These are phyloP conservation scores for Eupeodes latifasciatus DNA, from an alignment of 2,888 invertebrate genomes.

Conservation along the genomic window DNA sequence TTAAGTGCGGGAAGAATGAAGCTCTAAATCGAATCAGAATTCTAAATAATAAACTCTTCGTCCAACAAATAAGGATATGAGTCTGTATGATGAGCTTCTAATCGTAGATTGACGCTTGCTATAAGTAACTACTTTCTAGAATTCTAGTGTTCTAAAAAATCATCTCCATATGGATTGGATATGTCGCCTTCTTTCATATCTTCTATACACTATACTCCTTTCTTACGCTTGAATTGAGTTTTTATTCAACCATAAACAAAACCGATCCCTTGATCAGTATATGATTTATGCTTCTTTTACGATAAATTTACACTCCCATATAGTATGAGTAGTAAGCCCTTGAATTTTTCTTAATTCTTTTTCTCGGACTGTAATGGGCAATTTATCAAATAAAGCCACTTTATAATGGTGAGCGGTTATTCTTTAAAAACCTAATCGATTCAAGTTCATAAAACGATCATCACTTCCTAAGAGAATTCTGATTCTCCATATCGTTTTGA, in stretches of 20 bases:
- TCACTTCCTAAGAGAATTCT: constrained; percentile 13
- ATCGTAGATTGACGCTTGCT: too few relatives aligned
- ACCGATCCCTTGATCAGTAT: constrained; percentile 42
- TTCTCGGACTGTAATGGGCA: constrained; percentile 8
- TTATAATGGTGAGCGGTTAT: constrained; percentile 30
- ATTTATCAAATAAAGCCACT: constrained; percentile 60
- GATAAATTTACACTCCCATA: constrained; percentile 42
- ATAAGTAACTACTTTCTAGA: too few relatives aligned
- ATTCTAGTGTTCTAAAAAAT: too few relatives aligned
- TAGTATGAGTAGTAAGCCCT: constrained; percentile 3
- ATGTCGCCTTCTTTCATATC: neutral
- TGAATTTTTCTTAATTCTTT: constrained; percentile 50
- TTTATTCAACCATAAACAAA: constrained; percentile 57
- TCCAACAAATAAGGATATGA: too few relatives aligned
- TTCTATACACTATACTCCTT: neutral
- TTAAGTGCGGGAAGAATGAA: too few relatives aligned
- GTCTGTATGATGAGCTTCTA: too few relatives aligned
- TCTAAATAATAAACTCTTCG: too few relatives aligned
- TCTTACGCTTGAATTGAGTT: constrained; percentile 42
- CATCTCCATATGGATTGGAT: neutral
- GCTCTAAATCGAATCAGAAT: too few relatives aligned
- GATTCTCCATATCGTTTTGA: constrained; percentile 57
- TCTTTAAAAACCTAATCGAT: constrained; percentile 1
- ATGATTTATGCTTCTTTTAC: constrained; percentile 41
- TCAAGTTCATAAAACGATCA: constrained; percentile 60